These are phyloP conservation scores for Silvanus unidentatus DNA, from an alignment of 2,888 invertebrate species.

Conservation along the genomic window DNA sequence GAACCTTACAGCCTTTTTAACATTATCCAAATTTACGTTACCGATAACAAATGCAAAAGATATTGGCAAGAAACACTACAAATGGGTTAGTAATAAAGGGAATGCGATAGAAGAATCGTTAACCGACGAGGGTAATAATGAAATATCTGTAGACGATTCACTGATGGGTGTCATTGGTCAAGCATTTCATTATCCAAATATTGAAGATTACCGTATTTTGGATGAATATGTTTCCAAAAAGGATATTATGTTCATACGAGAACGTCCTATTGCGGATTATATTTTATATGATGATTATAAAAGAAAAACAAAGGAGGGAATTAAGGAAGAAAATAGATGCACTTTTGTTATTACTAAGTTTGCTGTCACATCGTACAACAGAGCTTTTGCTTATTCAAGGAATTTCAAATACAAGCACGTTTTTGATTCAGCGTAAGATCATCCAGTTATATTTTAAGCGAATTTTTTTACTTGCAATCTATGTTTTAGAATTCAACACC, in stretches of 20 bases:
- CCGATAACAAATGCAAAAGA: slow-evolving; percentile 67
- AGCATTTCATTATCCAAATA: slow-evolving; percentile 9
- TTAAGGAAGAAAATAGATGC: slow-evolving; percentile 59
- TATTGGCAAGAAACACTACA: slow-evolving; percentile 54
- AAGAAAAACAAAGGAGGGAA: slow-evolving; percentile 50
- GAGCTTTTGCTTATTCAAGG: slow-evolving; percentile 67
- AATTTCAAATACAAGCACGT: slow-evolving; percentile 54
- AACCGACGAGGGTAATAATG: neutral
- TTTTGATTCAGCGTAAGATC: slow-evolving; percentile 68
- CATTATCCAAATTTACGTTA: slow-evolving; percentile 76
- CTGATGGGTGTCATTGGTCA: slow-evolving; percentile 16
- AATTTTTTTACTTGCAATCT: slow-evolving; percentile 2
- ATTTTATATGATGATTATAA: slow-evolving; percentile 67
- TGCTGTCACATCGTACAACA: slow-evolving; percentile 57
- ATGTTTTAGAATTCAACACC: slow-evolving; percentile 60
- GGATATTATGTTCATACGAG: slow-evolving; percentile 61
- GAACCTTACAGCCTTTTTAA: slow-evolving; percentile 82
- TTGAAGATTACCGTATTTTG: slow-evolving; percentile 42
- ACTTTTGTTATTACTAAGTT: slow-evolving; percentile 70
- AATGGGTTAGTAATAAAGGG: slow-evolving; percentile 64
- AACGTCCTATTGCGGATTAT: slow-evolving; percentile 62
- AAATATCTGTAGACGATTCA: slow-evolving; percentile 8
- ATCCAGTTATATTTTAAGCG: slow-evolving; percentile 8
- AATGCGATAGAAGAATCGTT: slow-evolving; percentile 56
- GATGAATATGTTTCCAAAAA: slow-evolving; percentile 45